phyloP scores from a whole-genome alignment of 2,888 invertebrate species.

The Ypsolopha sequella region DNA sequence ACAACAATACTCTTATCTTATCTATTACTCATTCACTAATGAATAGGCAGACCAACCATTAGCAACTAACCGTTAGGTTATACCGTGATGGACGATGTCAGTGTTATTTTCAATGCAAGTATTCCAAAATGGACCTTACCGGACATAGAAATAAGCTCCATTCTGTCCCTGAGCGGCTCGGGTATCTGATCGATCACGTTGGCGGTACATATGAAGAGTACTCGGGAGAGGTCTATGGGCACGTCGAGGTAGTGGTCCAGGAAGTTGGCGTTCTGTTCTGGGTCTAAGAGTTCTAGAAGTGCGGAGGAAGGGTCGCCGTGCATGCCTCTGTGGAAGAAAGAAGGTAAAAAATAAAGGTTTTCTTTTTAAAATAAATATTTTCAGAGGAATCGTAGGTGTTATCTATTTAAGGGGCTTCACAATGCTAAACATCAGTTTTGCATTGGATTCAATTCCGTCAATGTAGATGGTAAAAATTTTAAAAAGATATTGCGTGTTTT shows the following conservation, averaged over 20 bases:
- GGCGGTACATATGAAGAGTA: conserved; percentile 98
- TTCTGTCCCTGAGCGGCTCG: conserved; percentile 95
- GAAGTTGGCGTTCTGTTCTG: conserved; percentile 98
- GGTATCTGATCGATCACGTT: conserved; percentile 96
- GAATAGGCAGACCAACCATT: no score
- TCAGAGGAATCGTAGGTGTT: neutral
- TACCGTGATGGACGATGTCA: neutral
- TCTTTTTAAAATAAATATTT: neutral
- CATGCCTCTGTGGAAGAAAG: conserved; percentile 75
- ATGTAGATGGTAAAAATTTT: no score
- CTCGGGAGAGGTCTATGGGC: conserved; percentile 94
- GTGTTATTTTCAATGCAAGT: no score
- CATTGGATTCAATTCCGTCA: no score
- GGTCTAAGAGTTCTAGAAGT: conserved; percentile 95
- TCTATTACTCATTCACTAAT: no score
- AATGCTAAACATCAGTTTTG: no score
- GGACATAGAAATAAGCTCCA: conserved; percentile 99
- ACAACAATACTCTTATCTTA: no score
- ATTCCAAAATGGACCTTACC: neutral
- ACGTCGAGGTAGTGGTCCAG: conserved; percentile 99
- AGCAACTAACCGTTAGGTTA: no score
- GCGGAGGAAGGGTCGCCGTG: conserved; percentile 99
- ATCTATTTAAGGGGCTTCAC: no score
- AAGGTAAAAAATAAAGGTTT: no score
- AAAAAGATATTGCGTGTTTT: no score